These are phyloP conservation scores for Ligdia adustata DNA, from an alignment of 2,888 invertebrate genomes.

Conservation along the genomic window DNA sequence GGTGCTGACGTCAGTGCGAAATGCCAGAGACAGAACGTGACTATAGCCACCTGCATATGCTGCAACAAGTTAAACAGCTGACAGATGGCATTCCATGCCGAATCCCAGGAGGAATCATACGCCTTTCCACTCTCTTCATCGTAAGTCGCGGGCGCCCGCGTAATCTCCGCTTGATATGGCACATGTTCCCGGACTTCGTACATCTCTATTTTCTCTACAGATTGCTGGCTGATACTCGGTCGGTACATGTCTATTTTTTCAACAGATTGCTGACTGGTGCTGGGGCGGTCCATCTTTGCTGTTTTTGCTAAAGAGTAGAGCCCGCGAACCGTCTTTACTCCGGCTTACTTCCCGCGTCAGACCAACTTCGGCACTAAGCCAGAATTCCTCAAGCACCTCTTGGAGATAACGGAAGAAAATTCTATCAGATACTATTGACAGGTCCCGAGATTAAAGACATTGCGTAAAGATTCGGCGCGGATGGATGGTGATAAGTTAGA, in stretches of 20 bases:
- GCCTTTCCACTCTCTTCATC: constrained; percentile 70
- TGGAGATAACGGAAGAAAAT: constrained; percentile 63
- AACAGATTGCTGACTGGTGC: constrained; percentile 72
- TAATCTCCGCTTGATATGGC: constrained; percentile 74
- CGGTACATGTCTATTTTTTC: constrained; percentile 69
- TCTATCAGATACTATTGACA: constrained; percentile 71
- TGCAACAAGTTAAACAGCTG: constrained; percentile 73
- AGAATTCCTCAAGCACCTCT: constrained; percentile 40
- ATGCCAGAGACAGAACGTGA: constrained; percentile 74
- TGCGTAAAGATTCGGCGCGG: constrained; percentile 66
- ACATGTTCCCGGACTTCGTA: constrained; percentile 77
- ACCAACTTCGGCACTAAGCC: constrained; percentile 48
- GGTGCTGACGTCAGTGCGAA: constrained; percentile 69
- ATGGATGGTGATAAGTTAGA: constrained; percentile 44
- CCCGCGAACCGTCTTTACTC: constrained; percentile 50
- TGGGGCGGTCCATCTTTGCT: constrained; percentile 70
- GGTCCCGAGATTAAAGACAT: constrained; percentile 65
- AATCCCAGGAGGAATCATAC: constrained; percentile 64
- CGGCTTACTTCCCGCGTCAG: constrained; percentile 23
- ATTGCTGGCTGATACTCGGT: constrained; percentile 54
- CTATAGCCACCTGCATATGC: constrained; percentile 75
- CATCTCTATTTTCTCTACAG: constrained; percentile 71
- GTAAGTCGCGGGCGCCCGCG: constrained; percentile 66
- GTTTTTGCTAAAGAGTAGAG: constrained; percentile 44
- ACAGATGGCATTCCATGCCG: constrained; percentile 73